phyloP scores from a whole-genome alignment of 2,888 invertebrate genomes.

The Rugalucina vietnamica region DNA sequence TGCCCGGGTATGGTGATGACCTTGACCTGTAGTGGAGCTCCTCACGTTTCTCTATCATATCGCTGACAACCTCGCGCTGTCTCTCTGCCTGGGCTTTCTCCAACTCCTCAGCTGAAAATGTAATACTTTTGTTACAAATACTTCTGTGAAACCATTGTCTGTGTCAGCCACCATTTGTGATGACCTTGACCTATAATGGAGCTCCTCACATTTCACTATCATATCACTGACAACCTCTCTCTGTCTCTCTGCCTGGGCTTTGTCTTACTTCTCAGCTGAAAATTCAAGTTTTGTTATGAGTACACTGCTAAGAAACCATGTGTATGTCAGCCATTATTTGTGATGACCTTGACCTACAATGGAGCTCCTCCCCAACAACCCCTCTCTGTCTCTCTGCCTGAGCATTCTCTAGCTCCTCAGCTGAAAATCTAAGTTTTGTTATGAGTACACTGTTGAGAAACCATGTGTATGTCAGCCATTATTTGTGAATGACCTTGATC shows the following conservation, averaged over 20 bases:
- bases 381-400: no score
- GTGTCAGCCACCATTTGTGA: no score
- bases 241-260: conserved; percentile 47
- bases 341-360: no score
- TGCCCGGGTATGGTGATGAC: conserved; percentile 68
- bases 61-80: conserved; percentile 55
- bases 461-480: no score
- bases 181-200: conserved; percentile 68
- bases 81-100: conserved; percentile 38
- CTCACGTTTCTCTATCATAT: conserved; percentile 58
- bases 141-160: no score
- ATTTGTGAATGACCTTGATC: no score
- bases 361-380: no score
- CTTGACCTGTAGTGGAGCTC: conserved; percentile 69
- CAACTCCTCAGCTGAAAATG: conserved; percentile 41
- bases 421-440: background rate
- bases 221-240: conserved; percentile 60
- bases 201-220: conserved; percentile 54
- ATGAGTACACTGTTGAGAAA: background rate
- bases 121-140: background rate
- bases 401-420: no score
- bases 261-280: conserved; percentile 41
- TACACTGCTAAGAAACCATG: background rate
- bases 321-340: no score
- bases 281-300: background rate